Percentiles rank a stretch among this genome's conserved stretches.
These are phyloP conservation scores for Barypeithes pellucidus DNA, from an alignment of 2,888 invertebrate species.

Conservation along the genomic window DNA sequence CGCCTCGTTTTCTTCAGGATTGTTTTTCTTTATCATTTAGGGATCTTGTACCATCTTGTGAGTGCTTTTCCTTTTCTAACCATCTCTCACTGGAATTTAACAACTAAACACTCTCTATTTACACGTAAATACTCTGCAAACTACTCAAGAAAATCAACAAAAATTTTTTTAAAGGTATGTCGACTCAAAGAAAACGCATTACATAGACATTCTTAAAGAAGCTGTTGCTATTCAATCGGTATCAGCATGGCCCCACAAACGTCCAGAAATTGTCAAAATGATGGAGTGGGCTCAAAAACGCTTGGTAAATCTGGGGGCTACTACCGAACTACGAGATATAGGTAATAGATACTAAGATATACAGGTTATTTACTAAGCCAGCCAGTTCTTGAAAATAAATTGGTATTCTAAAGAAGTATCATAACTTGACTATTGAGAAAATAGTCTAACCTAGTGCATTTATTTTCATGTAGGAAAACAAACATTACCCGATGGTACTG, in stretches of 20 bases:
- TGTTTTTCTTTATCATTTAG: no score
- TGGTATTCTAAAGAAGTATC: background rate
- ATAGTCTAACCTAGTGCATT: no score
- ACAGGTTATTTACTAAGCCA: no score
- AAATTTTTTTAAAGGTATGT: conserved; percentile 76
- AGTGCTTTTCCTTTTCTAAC: no score
- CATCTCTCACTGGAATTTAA: no score
- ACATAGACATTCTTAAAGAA: conserved; percentile 85
- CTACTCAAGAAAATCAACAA: no score
- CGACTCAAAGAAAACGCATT: conserved; percentile 74
- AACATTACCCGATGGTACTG: conserved; percentile 79
- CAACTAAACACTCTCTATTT: no score
- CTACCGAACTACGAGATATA: conserved; percentile 42
- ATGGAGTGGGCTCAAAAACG: conserved; percentile 84
- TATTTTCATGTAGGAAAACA: conserved; percentile 80
- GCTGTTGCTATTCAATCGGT: conserved; percentile 96
- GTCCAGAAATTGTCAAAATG: conserved; percentile 89
- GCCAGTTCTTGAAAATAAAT: no score
- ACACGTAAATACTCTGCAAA: no score
- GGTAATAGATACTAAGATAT: conserved; percentile 10
- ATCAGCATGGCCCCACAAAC: conserved; percentile 90
- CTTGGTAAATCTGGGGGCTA: conserved; percentile 70
- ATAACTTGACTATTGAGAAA: no score
- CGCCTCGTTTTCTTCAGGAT: no score
- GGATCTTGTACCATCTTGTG: no score